These are phyloP conservation scores for Tetrao urogallus DNA, from an alignment of 2,113 vertebrate genomes.

Conservation along the genomic window DNA sequence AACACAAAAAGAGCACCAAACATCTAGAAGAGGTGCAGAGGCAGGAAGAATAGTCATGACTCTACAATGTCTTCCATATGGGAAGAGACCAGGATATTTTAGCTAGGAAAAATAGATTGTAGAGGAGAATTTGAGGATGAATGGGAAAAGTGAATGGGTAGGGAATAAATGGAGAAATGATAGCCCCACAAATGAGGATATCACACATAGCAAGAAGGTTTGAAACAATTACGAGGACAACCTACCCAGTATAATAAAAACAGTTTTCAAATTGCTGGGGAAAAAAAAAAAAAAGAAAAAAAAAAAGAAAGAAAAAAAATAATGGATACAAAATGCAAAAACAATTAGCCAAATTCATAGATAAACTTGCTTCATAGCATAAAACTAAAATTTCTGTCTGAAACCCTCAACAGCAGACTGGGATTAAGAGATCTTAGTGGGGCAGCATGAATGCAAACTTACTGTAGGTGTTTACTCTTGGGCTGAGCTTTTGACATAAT, in stretches of 20 bases:
- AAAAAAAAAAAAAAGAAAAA: not conserved
- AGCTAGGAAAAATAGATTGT: not conserved
- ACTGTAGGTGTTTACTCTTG: not conserved
- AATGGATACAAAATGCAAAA: not conserved
- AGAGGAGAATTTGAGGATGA: not conserved
- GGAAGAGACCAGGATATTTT: not conserved
- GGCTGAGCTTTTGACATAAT: rapidly evolving
- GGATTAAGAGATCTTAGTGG: not conserved
- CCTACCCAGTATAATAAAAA: not conserved
- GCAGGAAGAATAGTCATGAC: not conserved
- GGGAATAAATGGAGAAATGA: not conserved
- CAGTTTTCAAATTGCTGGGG: not conserved
- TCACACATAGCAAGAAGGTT: not conserved
- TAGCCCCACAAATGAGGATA: not conserved
- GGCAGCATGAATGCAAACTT: not conserved
- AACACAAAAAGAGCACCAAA: not conserved
- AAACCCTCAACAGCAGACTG: not conserved
- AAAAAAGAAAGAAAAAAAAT: not conserved
- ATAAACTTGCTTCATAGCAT: not conserved
- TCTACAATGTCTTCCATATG: not conserved
- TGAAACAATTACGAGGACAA: not conserved
- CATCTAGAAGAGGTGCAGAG: not conserved
- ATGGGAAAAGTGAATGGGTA: not conserved
- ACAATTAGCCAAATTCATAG: not conserved
- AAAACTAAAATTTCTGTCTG: not conserved